These are phyloP conservation scores for Macrotrachela quadricornifera DNA, from an alignment of 1,140 invertebrate genomes.

Conservation along the genomic window DNA sequence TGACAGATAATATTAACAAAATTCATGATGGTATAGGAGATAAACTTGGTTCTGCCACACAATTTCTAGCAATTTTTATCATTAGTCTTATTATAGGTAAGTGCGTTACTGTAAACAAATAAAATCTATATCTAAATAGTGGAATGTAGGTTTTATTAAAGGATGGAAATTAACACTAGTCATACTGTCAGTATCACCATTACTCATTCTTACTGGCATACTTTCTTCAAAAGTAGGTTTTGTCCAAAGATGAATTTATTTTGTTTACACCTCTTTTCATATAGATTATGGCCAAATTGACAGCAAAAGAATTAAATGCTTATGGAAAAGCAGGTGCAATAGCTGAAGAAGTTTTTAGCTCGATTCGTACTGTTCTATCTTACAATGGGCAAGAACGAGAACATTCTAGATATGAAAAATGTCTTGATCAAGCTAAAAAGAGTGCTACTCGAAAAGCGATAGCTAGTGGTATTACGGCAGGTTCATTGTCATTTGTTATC, in stretches of 20 bases:
- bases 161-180: constrained; percentile 28
- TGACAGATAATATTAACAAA: constrained; percentile 52
- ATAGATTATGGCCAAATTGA: constrained; percentile 10
- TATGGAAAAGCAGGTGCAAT: constrained; percentile 28
- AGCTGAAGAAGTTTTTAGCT: constrained; percentile 27
- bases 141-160: constrained; percentile 24
- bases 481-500: no score
- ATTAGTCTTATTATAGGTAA: constrained; percentile 19
- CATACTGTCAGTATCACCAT: constrained; percentile 22
- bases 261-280: neutral
- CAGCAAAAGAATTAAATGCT: constrained; percentile 19
- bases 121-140: no score
- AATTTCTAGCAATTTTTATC: constrained; percentile 20
- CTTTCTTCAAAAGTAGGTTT: constrained; percentile 21
- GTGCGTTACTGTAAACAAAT: no score
- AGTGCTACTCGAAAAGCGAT: no score
- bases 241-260: no score
- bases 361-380: constrained; percentile 27
- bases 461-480: no score
- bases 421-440: neutral
- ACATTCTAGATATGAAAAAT: constrained; percentile 14
- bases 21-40: constrained; percentile 70
- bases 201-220: constrained; percentile 15
- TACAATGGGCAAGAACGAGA: constrained; percentile 30
- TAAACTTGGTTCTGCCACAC: constrained; percentile 56